Evolutionary conservation across 2,888 invertebrate genomes (phyloP).

Genomic region (Hartigia nigra): DNA sequence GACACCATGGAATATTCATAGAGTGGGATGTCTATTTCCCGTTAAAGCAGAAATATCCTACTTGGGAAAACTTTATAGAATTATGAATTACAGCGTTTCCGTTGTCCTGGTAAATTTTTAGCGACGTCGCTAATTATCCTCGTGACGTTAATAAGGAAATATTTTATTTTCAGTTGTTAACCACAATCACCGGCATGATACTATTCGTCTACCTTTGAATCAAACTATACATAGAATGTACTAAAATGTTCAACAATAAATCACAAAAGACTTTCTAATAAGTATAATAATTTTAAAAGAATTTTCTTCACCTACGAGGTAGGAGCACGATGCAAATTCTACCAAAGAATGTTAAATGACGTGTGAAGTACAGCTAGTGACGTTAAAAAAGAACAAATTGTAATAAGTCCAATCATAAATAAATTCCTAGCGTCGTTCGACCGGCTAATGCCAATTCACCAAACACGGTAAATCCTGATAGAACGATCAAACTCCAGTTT

Average conservation of each 20-base stretch:
- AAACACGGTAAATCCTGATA: neutral
- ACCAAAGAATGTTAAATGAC: neutral
- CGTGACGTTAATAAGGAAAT: neutral
- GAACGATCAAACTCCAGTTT: neutral
- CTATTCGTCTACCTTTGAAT: conserved; percentile 22
- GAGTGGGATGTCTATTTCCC: conserved; percentile 29
- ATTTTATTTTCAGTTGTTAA: conserved; percentile 25
- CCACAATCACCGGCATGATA: conserved; percentile 23
- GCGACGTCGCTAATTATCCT: neutral
- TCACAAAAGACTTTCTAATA: neutral
- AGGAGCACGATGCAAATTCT: neutral
- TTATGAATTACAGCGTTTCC: conserved; percentile 26
- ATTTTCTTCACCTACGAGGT: neutral
- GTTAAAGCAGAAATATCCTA: conserved; percentile 33
- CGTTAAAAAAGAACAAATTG: neutral
- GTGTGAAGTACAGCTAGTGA: neutral
- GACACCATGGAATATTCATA: conserved; percentile 31
- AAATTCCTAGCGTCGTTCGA: neutral
- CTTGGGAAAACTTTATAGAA: conserved; percentile 30
- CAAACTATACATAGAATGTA: conserved; percentile 13
- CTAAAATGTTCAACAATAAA: neutral
- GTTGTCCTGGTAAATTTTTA: conserved; percentile 29
- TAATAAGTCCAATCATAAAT: neutral
- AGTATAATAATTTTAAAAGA: neutral
- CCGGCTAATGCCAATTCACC: neutral